Conservation (phyloP, 2,888 invertebrate genomes). For the Meta bourneti region DNA sequence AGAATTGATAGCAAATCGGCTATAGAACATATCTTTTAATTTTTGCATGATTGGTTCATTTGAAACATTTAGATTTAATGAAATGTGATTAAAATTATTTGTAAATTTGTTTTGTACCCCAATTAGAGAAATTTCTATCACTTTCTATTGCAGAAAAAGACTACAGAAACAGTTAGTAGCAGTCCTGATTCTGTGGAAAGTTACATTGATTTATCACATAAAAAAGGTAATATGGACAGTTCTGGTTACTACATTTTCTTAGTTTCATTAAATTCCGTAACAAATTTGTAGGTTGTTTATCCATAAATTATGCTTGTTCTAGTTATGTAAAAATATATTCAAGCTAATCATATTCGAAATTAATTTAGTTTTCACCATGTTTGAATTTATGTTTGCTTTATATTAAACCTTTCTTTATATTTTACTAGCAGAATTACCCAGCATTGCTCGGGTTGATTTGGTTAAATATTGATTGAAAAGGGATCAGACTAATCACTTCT, state of each 20-base stretch:
- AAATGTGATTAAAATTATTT: too few relatives aligned
- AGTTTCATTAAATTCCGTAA: too few relatives aligned
- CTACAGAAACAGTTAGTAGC: constrained; percentile 13
- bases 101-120: too few relatives aligned
- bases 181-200: constrained; percentile 34
- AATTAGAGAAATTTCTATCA: background rate
- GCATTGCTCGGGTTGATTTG: too few relatives aligned
- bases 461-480: too few relatives aligned
- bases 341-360: background rate
- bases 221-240: constrained; percentile 29
- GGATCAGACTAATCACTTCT: too few relatives aligned
- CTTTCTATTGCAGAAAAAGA: constrained; percentile 32
- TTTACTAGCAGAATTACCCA: too few relatives aligned
- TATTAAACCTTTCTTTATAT: background rate
- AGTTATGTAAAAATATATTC: background rate
- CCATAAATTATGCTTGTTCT: background rate
- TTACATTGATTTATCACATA: constrained; percentile 7
- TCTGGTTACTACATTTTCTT: background rate
- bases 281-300: background rate
- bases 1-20: too few relatives aligned
- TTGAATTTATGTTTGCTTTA: background rate
- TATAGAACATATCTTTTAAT: too few relatives aligned
- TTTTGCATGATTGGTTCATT: background rate
- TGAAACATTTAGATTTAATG: background rate
- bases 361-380: background rate